These are phyloP conservation scores for Metacarcinus magister DNA, from an alignment of 2,888 invertebrate genomes.

Conservation along the genomic window DNA sequence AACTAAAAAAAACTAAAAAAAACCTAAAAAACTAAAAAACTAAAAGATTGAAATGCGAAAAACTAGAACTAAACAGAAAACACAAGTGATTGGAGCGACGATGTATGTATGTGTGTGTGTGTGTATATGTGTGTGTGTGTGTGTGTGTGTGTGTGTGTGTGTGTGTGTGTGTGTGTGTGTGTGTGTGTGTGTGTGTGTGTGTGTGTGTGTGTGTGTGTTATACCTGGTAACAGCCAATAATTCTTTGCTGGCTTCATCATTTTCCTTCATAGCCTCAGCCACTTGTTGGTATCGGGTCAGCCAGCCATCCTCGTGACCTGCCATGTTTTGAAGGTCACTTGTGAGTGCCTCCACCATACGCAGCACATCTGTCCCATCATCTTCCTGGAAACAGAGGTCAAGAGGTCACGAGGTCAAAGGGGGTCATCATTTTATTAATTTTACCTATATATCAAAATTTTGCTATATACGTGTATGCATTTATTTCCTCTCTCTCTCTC, in stretches of 20 bases:
- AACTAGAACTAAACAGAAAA: no score
- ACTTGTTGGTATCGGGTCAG: not conserved
- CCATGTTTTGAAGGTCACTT: not conserved
- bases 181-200: not conserved
- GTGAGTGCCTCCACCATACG: not conserved
- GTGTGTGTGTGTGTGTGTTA: not conserved
- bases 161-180: not conserved
- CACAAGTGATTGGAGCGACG: no score
- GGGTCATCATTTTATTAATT: not conserved
- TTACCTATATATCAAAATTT: no score
- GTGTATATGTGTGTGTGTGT: not conserved
- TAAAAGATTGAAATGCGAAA: no score
- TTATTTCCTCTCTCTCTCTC: no score
- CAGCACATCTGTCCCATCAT: not conserved
- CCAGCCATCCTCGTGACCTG: not conserved
- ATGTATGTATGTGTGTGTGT: not conserved
- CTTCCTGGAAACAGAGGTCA: no score
- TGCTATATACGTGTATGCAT: no score
- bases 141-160: not conserved
- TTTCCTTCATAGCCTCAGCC: not conserved
- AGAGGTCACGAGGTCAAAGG: not conserved
- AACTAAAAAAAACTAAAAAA: no score
- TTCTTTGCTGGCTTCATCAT: not conserved
- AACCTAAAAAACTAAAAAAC: no score
- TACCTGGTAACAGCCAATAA: not conserved